Conservation (phyloP, 2,797 vertebrate genomes). For the Coccyzus lansbergi region DNA sequence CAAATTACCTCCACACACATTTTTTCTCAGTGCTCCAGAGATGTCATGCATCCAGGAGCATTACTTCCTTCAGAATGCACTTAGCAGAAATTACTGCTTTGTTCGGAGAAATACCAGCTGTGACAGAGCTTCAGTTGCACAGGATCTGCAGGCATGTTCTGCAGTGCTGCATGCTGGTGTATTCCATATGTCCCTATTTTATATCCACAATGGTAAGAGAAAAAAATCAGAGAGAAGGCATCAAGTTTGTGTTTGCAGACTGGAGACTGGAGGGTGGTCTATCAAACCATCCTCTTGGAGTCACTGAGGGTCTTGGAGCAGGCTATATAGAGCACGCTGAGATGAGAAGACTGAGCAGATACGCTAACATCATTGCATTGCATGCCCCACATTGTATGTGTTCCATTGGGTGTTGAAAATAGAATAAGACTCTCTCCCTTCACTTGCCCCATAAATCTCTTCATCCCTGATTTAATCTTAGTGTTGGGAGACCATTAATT, state of each 20-base stretch:
- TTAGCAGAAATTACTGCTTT: not conserved
- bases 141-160: not conserved
- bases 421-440: not conserved
- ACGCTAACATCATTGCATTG: no score
- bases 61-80: not conserved
- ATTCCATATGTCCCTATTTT: not conserved
- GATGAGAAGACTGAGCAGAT: not conserved
- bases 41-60: not conserved
- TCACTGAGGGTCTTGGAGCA: not conserved
- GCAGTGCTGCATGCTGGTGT: not conserved
- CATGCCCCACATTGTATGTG: rapidly evolving
- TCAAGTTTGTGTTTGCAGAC: not conserved
- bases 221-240: not conserved
- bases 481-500: not conserved
- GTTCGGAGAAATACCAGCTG: not conserved
- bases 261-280: not conserved
- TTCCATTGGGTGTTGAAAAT: not conserved
- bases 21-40: not conserved
- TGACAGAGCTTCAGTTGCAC: not conserved
- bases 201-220: not conserved
- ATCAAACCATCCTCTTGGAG: not conserved
- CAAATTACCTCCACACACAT: not conserved
- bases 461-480: not conserved
- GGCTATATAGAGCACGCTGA: not conserved
- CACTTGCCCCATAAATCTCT: not conserved